phyloP scores from a whole-genome alignment of 1,140 invertebrate genomes.

The Stegodyphus dumicola region DNA sequence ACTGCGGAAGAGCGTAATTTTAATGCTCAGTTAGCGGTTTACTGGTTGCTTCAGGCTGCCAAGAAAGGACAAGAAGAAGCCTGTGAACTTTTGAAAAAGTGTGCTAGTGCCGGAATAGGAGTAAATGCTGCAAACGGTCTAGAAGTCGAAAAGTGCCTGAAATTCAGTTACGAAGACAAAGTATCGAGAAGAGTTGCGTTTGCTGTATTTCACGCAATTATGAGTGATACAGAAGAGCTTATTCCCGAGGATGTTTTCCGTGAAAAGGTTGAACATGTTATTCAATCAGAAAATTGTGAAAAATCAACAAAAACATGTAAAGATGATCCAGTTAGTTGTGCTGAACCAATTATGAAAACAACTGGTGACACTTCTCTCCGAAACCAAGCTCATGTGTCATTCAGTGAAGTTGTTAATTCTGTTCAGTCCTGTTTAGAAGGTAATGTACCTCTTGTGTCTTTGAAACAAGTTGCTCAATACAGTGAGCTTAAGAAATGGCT shows the following conservation, averaged over 20 bases:
- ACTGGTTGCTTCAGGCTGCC: slow-evolving; percentile 89
- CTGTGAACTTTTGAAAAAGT: slow-evolving; percentile 81
- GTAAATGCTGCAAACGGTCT: slow-evolving; percentile 38
- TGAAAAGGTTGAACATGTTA: slow-evolving; percentile 27
- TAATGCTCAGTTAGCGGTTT: slow-evolving; percentile 79
- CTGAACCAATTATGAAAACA: slow-evolving; percentile 2
- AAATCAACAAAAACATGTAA: not conserved
- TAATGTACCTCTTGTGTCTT: slow-evolving; percentile 48
- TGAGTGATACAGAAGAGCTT: slow-evolving; percentile 50
- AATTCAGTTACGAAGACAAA: slow-evolving; percentile 33
- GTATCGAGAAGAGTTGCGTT: slow-evolving; percentile 30
- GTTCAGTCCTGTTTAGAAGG: slow-evolving; percentile 54
- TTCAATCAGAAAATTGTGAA: slow-evolving; percentile 16
- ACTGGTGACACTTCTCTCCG: slow-evolving; percentile 3
- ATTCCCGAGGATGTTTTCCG: slow-evolving; percentile 22
- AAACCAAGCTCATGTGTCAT: slow-evolving; percentile 31
- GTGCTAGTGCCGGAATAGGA: slow-evolving; percentile 79
- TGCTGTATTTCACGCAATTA: slow-evolving; percentile 44
- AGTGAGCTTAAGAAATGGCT: slow-evolving; percentile 29
- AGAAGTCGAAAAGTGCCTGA: slow-evolving; percentile 55
- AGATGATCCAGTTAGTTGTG: not conserved
- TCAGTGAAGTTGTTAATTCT: slow-evolving; percentile 48
- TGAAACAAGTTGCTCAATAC: slow-evolving; percentile 49
- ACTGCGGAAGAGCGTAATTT: slow-evolving; percentile 73
- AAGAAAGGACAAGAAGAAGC: slow-evolving; percentile 90